phyloP scores from a whole-genome alignment of 2,888 invertebrate species.

The Tetrapedia diversipes region DNA sequence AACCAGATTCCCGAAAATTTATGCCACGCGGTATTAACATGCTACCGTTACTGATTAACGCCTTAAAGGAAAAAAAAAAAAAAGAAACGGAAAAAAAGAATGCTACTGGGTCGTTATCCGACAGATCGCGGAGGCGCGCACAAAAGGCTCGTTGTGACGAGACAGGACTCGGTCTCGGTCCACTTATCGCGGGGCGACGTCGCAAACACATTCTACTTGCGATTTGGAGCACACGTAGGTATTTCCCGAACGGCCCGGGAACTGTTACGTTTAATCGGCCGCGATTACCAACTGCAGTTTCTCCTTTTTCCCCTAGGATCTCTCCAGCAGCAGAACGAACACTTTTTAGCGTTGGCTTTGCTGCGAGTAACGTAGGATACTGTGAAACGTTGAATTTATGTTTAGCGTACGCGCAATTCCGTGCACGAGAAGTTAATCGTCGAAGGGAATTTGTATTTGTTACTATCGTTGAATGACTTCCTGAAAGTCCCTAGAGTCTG shows the following conservation, averaged over 20 bases:
- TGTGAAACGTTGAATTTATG: too few relatives aligned
- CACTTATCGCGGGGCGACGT: slow-evolving; percentile 71
- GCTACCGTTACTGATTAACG: slow-evolving; percentile 30
- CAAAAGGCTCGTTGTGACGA: slow-evolving; percentile 69
- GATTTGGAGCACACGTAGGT: slow-evolving; percentile 65
- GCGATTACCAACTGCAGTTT: neutral
- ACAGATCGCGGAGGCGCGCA: slow-evolving; percentile 36
- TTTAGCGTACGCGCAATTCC: too few relatives aligned
- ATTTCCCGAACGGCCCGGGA: slow-evolving; percentile 35
- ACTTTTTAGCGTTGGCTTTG: neutral
- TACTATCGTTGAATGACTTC: too few relatives aligned
- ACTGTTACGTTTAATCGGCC: slow-evolving; percentile 38
- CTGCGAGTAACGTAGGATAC: neutral
- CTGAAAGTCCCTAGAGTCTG: too few relatives aligned
- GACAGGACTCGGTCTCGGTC: slow-evolving; percentile 74
- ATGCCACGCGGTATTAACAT: slow-evolving; percentile 5
- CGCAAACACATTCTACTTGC: slow-evolving; percentile 66
- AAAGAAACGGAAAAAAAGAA: too few relatives aligned
- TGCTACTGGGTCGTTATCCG: slow-evolving; percentile 50
- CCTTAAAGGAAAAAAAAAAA: too few relatives aligned
- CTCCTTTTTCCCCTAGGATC: neutral
- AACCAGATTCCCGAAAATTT: slow-evolving; percentile 10
- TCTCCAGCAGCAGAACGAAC: too few relatives aligned
- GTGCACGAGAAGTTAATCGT: too few relatives aligned
- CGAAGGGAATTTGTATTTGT: too few relatives aligned